These are phyloP conservation scores for Craseonycteris thonglongyai DNA, from an alignment of 2,113 vertebrate species.

Conservation along the genomic window DNA sequence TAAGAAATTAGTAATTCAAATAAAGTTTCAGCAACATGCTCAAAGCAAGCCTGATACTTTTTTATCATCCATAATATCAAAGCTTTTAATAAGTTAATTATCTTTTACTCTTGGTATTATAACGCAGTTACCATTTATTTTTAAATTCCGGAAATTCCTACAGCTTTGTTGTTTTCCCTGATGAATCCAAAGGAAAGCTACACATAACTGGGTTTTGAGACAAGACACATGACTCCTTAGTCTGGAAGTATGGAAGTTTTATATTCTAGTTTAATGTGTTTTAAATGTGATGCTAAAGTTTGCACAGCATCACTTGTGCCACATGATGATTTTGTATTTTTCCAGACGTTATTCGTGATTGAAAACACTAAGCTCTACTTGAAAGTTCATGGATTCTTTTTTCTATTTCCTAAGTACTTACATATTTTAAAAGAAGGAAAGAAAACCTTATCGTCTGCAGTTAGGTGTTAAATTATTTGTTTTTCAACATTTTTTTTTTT, in stretches of 20 bases:
- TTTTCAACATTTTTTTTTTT: background rate
- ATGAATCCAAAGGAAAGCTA: constrained; percentile 11
- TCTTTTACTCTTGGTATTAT: background rate
- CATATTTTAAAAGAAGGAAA: background rate
- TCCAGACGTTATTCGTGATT: background rate
- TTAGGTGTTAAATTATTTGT: constrained; percentile 7
- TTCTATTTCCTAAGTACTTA: background rate
- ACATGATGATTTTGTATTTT: constrained; percentile 10
- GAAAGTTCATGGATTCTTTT: background rate
- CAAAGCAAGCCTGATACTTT: constrained; percentile 2
- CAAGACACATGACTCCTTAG: background rate
- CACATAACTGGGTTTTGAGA: constrained; percentile 16
- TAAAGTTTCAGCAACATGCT: constrained; percentile 27
- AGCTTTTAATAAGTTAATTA: constrained; percentile 36
- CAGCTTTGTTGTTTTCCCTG: background rate
- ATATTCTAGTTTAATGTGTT: background rate
- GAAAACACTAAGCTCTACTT: background rate
- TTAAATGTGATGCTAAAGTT: background rate
- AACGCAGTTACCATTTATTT: constrained; percentile 15
- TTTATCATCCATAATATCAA: constrained; percentile 38
- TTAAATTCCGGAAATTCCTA: constrained; percentile 40
- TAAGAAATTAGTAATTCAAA: constrained; percentile 40
- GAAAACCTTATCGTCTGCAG: background rate
- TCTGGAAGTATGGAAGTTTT: background rate
- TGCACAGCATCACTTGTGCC: background rate